Conservation (phyloP, 1,140 invertebrate species). For the Doryteuthis pealeii region DNA sequence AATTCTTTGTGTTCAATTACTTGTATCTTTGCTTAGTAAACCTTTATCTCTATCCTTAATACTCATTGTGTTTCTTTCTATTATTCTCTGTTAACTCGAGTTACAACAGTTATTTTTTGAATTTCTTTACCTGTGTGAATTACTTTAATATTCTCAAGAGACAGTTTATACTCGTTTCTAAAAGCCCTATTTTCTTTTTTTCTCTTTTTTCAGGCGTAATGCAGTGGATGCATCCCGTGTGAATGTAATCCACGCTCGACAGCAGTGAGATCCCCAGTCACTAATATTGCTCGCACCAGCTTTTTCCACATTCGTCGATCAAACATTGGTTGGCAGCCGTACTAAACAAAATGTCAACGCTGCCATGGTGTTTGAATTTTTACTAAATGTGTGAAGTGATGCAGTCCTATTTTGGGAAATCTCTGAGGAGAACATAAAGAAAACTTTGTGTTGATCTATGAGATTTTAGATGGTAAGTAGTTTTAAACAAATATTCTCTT, state of each 20-base stretch:
- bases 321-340: constrained; percentile 99
- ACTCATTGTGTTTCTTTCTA: too few relatives aligned
- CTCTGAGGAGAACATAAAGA: constrained; percentile 99
- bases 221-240: constrained; percentile 99
- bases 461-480: constrained; percentile 86
- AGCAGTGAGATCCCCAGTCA: constrained; percentile 99
- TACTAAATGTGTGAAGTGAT: constrained; percentile 98
- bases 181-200: too few relatives aligned
- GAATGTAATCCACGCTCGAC: constrained; percentile 98
- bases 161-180: too few relatives aligned
- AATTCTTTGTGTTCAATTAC: too few relatives aligned
- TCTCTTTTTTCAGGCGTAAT: constrained; percentile 72
- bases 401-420: constrained; percentile 99
- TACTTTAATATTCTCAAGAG: too few relatives aligned
- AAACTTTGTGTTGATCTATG: constrained; percentile 99
- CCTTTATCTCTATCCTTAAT: too few relatives aligned
- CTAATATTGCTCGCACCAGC: constrained; percentile 97
- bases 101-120: too few relatives aligned
- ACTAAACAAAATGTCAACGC: constrained; percentile 99
- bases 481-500: too few relatives aligned
- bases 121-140: too few relatives aligned
- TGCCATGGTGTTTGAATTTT: constrained; percentile 99
- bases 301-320: constrained; percentile 98
- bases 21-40: too few relatives aligned
- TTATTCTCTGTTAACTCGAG: too few relatives aligned